Conservation (phyloP, 2,888 invertebrate genomes). For the Lithophane leautieri region DNA sequence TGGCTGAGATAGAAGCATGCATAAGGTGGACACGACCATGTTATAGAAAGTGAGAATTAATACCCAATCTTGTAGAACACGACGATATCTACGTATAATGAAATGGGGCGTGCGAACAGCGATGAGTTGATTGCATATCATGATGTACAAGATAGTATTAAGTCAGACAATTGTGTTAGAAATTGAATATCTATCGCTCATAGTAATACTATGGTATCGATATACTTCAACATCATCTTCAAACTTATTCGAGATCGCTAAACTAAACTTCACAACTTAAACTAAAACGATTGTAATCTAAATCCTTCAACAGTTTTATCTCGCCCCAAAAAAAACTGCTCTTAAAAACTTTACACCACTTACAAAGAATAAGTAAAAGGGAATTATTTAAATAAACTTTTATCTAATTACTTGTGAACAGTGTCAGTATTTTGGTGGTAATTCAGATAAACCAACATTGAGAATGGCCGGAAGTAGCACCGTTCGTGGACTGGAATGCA, state of each 20-base stretch:
- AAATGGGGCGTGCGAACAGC: slow-evolving; percentile 58
- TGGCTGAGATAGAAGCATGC: slow-evolving; percentile 69
- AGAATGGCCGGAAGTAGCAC: slow-evolving; percentile 70
- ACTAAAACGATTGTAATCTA: slow-evolving; percentile 21
- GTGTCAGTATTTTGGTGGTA: slow-evolving; percentile 65
- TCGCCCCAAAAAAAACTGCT: slow-evolving; percentile 21
- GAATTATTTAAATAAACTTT: slow-evolving; percentile 46
- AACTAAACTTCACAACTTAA: slow-evolving; percentile 9
- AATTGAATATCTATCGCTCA: not conserved
- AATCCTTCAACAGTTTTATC: slow-evolving; percentile 34
- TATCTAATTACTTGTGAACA: slow-evolving; percentile 66
- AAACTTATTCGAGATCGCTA: not conserved
- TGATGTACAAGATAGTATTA: slow-evolving; percentile 27
- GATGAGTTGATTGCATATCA: slow-evolving; percentile 51
- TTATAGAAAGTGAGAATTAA: slow-evolving; percentile 80
- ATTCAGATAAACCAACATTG: slow-evolving; percentile 55
- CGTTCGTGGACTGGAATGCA: slow-evolving; percentile 75
- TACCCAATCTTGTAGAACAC: slow-evolving; percentile 66
- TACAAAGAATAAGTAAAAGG: slow-evolving; percentile 49
- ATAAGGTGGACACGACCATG: slow-evolving; percentile 70
- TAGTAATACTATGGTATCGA: not conserved
- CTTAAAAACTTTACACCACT: slow-evolving; percentile 29
- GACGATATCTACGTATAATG: slow-evolving; percentile 67
- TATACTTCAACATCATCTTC: not conserved
- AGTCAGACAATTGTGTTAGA: slow-evolving; percentile 15